Percentiles rank a stretch among this genome's conserved stretches.
Conservation (phyloP, 2,888 invertebrate species). For the Galeopsomyia nigrocyanea region DNA sequence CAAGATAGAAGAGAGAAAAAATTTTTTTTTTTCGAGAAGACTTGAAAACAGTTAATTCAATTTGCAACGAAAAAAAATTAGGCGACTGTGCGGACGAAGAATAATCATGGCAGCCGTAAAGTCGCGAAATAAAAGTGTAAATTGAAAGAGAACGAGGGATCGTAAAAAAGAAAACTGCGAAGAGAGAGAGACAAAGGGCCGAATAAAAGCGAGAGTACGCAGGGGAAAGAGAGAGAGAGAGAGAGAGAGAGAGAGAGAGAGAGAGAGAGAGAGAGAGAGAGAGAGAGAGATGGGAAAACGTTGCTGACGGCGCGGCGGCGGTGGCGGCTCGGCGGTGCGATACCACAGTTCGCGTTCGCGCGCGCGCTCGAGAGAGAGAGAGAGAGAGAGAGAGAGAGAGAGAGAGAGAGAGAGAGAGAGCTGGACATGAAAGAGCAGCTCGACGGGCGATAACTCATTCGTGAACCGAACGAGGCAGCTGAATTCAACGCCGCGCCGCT, state of each 20-base stretch:
- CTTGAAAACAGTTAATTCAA: too few relatives aligned
- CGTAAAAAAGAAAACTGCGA: constrained; percentile 36
- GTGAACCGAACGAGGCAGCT: constrained; percentile 68
- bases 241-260: constrained; percentile 44
- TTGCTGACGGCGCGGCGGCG: constrained; percentile 54
- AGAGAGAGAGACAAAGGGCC: constrained; percentile 40
- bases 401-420: constrained; percentile 49
- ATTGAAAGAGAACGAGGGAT: constrained; percentile 30
- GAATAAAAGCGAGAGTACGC: constrained; percentile 8
- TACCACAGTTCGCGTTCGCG: constrained; percentile 53
- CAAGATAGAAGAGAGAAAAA: background rate
- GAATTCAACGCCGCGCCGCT: constrained; percentile 60
- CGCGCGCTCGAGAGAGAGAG: too few relatives aligned
- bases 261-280: constrained; percentile 49
- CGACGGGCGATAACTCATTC: constrained; percentile 69
- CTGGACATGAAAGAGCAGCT: constrained; percentile 68
- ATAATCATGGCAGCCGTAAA: background rate
- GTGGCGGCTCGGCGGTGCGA: constrained; percentile 49
- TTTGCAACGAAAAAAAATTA: background rate
- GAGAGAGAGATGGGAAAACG: constrained; percentile 57
- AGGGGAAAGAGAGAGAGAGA: constrained; percentile 40
- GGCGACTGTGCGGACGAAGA: background rate
- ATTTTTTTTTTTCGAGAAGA: too few relatives aligned
- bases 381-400: too few relatives aligned
- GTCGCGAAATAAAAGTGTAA: too few relatives aligned